Evolutionary conservation across 1,140 invertebrate species (phyloP).

Genomic region (Lucilia cuprina): DNA sequence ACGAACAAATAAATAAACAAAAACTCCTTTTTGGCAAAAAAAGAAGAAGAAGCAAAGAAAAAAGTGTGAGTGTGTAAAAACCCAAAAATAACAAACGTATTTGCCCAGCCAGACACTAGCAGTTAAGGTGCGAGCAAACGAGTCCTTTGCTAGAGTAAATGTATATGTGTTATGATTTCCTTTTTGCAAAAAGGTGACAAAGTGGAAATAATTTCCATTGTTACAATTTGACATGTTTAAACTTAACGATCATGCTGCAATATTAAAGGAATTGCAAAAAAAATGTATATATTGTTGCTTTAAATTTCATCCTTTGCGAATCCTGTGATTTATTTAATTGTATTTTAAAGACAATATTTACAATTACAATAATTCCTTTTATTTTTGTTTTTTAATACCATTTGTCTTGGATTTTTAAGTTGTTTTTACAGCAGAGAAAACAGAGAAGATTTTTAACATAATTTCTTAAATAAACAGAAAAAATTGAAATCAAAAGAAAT

Average conservation of each 20-base stretch:
- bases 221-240: slow-evolving; percentile 10
- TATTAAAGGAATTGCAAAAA: background rate
- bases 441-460: background rate
- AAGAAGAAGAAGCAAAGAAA: background rate
- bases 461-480: background rate
- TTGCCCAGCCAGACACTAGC: background rate
- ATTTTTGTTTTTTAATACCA: background rate
- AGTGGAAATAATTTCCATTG: slow-evolving; percentile 56
- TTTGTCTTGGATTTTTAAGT: background rate
- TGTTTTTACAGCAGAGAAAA: slow-evolving; percentile 19
- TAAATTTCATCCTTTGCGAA: background rate
- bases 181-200: slow-evolving; percentile 51
- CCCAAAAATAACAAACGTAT: slow-evolving; percentile 39
- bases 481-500: background rate
- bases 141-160: background rate
- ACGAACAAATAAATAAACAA: background rate
- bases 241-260: slow-evolving; percentile 17
- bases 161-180: background rate
- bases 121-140: background rate
- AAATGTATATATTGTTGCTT: background rate
- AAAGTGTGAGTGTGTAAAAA: slow-evolving; percentile 43
- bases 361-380: background rate
- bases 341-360: background rate
- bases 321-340: background rate
- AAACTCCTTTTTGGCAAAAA: background rate